Conservation (phyloP, 2,797 vertebrate genomes). For the Cyclopterus lumpus region DNA sequence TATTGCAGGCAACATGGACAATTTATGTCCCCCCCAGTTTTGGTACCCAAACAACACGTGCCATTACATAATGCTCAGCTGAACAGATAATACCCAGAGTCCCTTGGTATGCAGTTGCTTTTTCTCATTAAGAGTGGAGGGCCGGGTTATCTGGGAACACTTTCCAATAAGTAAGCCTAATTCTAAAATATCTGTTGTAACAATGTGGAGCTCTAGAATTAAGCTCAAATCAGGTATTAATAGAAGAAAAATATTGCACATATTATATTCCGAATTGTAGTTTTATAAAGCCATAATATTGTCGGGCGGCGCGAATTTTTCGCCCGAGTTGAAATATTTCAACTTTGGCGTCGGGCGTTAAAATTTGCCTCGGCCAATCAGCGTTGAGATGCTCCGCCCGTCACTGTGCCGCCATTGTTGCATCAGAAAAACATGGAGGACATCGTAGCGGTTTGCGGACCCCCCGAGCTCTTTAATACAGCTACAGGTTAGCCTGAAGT, state of each 20-base stretch:
- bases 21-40: conserved; percentile 1
- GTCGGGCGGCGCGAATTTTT: too few relatives aligned
- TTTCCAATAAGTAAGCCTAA: conserved; percentile 5
- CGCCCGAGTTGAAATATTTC: too few relatives aligned
- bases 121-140: conserved; percentile 6
- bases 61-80: conserved; percentile 40
- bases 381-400: too few relatives aligned
- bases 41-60: conserved; percentile 53
- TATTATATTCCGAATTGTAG: background rate
- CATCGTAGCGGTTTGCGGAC: too few relatives aligned
- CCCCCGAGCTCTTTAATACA: too few relatives aligned
- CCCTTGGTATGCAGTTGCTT: background rate
- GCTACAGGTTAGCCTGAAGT: too few relatives aligned
- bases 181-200: background rate
- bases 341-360: too few relatives aligned
- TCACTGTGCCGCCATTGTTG: too few relatives aligned
- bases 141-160: background rate
- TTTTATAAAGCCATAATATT: conserved; percentile 1
- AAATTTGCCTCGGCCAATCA: too few relatives aligned
- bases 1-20: conserved; percentile 20
- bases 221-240: conserved; percentile 1
- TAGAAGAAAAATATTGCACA: background rate
- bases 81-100: conserved; percentile 15
- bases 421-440: too few relatives aligned
- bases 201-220: background rate